phyloP scores from a whole-genome alignment of 2,797 vertebrate species.

The Prionace glauca region DNA sequence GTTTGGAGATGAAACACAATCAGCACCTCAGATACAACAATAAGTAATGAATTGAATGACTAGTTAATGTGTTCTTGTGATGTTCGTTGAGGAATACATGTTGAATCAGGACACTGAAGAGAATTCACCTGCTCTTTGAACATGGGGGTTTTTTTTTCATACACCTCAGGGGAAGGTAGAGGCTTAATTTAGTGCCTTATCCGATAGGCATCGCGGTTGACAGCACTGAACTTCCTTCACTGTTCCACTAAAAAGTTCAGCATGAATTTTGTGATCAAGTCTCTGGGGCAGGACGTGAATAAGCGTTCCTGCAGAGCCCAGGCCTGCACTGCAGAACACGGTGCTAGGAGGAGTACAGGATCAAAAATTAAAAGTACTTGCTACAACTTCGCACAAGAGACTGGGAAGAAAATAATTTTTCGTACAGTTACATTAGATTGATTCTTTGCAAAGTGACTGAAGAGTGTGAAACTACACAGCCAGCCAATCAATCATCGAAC shows the following conservation, averaged over 20 bases:
- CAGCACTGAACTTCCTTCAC: neutral
- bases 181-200: neutral
- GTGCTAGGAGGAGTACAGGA: neutral
- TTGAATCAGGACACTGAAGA: neutral
- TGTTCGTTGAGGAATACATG: neutral
- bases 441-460: neutral
- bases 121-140: neutral
- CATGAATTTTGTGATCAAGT: neutral
- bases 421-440: neutral
- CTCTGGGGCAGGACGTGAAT: neutral
- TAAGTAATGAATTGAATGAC: neutral
- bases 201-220: neutral
- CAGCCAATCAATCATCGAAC: neutral
- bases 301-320: neutral
- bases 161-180: neutral
- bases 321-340: neutral
- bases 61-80: neutral
- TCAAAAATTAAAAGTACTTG: neutral
- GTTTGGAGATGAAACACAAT: neutral
- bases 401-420: neutral
- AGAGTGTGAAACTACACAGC: neutral
- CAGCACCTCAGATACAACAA: neutral
- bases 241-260: neutral
- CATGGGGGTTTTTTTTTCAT: neutral
- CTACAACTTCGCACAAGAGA: neutral